Base-by-base conservation (phyloP, 2,888 invertebrate species). In the Drosophila rellima region DNA sequence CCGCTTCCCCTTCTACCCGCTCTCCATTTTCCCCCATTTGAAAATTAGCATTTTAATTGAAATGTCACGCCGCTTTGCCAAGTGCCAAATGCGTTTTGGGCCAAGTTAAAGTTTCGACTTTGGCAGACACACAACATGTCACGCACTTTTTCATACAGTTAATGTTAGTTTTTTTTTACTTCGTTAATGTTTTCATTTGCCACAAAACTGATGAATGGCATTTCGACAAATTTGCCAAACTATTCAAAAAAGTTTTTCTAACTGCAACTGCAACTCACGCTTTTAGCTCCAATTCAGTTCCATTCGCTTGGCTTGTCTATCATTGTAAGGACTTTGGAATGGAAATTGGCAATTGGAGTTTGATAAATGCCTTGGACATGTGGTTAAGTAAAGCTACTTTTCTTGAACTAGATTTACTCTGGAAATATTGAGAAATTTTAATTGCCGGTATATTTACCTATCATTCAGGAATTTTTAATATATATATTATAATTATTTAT, bases 21-120 rank as follows among this genome's bases (percentile, higher is more conserved):
- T 50, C 26, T 29, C 23, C 48, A 39, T 59, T 50, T 44, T 7
- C 26, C 56, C 60, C 61, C 68, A 45, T 65, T 69, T 23, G 63
- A 59, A 89, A 90, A 89, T 89, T 89, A 80, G 90, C 89, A 89
- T 90, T 89, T 89, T 90, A 89, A 89, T 89, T 89, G 89, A 89
- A 89, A 88, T 82, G 85, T 90, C 90, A 89, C 90, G 86, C 82
- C 57, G 78, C 29, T 51, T 47, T 76, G 77, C 83, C 81, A 86
- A 83, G 80, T 83, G 87, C 77, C 77, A 77, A 78, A 74, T 74
- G 70, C 70, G 70, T 73, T 77, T 69, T 60, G 55, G 55, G 52
- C 63, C 47, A 59, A 67, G 26, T 57, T 48, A 45, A 39, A 31
- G 40, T 31, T 35, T 48, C 65, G 55, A 45, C 61, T 72, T 62